phyloP scores from a whole-genome alignment of 2,888 invertebrate genomes.

The Lingula anatina region DNA sequence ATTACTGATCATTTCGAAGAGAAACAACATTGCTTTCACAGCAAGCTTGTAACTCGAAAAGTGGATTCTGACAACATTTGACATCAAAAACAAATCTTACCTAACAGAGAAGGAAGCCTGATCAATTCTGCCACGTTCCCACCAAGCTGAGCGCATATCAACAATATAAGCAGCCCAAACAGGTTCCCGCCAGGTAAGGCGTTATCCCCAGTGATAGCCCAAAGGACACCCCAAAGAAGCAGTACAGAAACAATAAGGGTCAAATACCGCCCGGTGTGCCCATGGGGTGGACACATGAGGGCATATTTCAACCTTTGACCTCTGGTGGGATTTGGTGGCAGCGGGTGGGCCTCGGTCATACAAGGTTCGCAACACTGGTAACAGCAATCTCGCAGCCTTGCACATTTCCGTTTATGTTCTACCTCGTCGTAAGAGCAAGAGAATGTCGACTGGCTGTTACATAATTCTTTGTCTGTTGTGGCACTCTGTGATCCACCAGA shows the following conservation, averaged over 20 bases:
- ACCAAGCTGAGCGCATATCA: slow-evolving; percentile 10
- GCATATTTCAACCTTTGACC: slow-evolving; percentile 8
- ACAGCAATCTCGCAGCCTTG: too few relatives aligned
- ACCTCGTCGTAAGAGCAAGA: too few relatives aligned
- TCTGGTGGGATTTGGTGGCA: slow-evolving; percentile 11
- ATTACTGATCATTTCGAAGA: neutral
- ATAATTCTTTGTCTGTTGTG: too few relatives aligned
- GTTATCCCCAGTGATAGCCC: slow-evolving; percentile 9
- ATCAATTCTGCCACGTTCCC: slow-evolving; percentile 12
- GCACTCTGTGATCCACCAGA: too few relatives aligned
- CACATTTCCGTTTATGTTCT: too few relatives aligned
- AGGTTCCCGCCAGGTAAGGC: slow-evolving; percentile 19
- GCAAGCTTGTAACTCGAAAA: too few relatives aligned
- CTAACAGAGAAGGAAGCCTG: slow-evolving; percentile 16
- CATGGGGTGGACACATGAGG: slow-evolving; percentile 18
- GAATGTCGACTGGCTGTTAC: too few relatives aligned
- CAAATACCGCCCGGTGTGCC: slow-evolving; percentile 46
- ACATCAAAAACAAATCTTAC: slow-evolving; percentile 7
- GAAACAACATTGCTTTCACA: neutral
- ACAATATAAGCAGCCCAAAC: slow-evolving; percentile 16
- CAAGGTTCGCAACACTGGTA: too few relatives aligned
- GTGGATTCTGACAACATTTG: slow-evolving; percentile 13
- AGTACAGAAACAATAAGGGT: slow-evolving; percentile 8
- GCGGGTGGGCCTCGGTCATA: slow-evolving; percentile 27
- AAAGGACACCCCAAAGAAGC: slow-evolving; percentile 11